phyloP scores from a whole-genome alignment of 2,113 vertebrate species.

The Equus quagga region DNA sequence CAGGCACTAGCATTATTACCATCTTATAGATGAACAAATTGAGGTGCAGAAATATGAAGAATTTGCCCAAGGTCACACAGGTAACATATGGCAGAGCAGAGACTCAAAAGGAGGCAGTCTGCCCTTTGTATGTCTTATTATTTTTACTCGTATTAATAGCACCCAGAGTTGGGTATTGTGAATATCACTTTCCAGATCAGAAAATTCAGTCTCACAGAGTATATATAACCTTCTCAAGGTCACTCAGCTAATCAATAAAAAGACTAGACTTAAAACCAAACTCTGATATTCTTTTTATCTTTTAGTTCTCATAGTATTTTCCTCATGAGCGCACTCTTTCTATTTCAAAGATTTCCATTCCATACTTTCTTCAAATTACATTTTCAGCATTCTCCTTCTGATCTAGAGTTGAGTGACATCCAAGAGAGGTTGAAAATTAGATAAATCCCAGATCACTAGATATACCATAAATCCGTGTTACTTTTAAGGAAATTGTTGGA shows the following conservation, averaged over 20 bases:
- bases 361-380: not conserved
- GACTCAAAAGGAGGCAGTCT: not conserved
- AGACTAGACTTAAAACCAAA: not conserved
- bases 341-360: conserved; percentile 1
- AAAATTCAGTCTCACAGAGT: not conserved
- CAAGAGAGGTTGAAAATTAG: not conserved
- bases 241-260: not conserved
- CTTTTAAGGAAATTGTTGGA: conserved; percentile 3
- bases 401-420: not conserved
- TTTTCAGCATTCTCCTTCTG: not conserved
- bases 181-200: not conserved
- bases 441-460: not conserved
- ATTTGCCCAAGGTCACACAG: not conserved
- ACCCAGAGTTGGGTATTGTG: not conserved
- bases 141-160: not conserved
- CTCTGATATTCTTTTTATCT: not conserved
- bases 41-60: not conserved
- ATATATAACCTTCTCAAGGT: not conserved
- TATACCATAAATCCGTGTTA: not conserved
- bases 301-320: not conserved
- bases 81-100: not conserved
- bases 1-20: not conserved
- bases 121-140: not conserved
- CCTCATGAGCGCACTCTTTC: not conserved
- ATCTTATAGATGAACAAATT: not conserved